Evolutionary conservation across 2,113 vertebrate genomes (phyloP), one percentile per base, ranked within the genome.

Genomic region (Bufo bufo): DNA sequence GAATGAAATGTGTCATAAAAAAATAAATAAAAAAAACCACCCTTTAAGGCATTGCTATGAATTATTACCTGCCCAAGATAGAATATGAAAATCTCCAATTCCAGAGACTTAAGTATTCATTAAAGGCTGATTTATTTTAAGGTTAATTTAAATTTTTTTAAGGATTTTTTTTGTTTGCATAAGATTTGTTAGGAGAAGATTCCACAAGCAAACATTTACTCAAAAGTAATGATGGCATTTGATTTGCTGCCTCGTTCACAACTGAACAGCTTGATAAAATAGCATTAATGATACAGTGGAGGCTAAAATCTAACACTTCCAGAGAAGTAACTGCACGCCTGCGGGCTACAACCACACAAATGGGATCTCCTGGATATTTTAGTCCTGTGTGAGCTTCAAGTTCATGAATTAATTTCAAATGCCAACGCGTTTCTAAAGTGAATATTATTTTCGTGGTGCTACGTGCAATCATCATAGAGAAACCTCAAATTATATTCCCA

Each of bases 1-100:
- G 56, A 61, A 61, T 47, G 71, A 85, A 77, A 85, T 43, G 84
- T 49, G 72, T 85, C 84, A 74, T n/a, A 63, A 74, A 71, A 85
- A n/a, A n/a, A n/a, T n/a, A n/a, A n/a, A n/a, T n/a, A n/a, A 63
- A 74, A 71, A 85, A 85, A 63, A 33, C 0, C 33, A 33, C 33
- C 33, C 72, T 85, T 77, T 13, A 49, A 85, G 72, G 77, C 71
- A 85, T 61, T 49, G 54, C 63, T 61, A 75, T 61, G 33, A 85
- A 50, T 77, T 61, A 49, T 85, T 77, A n/a, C 20, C 43, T 47
- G 8, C 33, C 16, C 2, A n/a, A 11, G 6, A n/a, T 14, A 20
- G 45, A 13, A 11, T 82, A 6, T 19, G 23, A 78, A 78, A 6
- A 78, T 13, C 43, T 65, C 43, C 12, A 9, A 65, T 82, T 49